These are phyloP conservation scores for Zaprionus ghesquierei DNA, from an alignment of 1,140 invertebrate genomes.

Conservation along the genomic window DNA sequence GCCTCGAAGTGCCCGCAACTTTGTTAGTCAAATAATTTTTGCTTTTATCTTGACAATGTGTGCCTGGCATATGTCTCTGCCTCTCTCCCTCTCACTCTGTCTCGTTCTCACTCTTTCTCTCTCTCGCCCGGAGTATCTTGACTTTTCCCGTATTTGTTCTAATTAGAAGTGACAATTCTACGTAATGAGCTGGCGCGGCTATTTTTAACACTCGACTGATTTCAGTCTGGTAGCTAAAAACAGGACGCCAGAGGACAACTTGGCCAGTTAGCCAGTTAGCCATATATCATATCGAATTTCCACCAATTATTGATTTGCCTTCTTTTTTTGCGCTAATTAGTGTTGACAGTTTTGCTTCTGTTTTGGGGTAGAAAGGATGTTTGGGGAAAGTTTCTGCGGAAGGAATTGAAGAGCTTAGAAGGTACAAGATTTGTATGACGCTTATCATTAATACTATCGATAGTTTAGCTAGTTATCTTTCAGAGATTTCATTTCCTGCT, in stretches of 20 bases:
- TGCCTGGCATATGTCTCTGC: constrained; percentile 5
- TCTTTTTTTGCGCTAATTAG: constrained; percentile 34
- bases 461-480: no score
- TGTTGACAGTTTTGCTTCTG: constrained; percentile 63
- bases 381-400: not conserved
- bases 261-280: not conserved
- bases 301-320: constrained; percentile 50
- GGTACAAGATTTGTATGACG: no score
- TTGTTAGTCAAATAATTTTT: constrained; percentile 58
- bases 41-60: constrained; percentile 71
- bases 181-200: constrained; percentile 68
- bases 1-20: constrained; percentile 41
- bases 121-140: not conserved
- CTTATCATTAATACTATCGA: no score
- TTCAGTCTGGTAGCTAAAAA: constrained; percentile 23
- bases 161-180: constrained; percentile 80
- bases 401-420: no score
- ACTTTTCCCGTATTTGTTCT: constrained; percentile 63
- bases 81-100: not conserved
- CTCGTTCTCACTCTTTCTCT: not conserved
- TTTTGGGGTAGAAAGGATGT: constrained; percentile 3
- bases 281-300: constrained; percentile 61
- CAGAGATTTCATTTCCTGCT: no score
- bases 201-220: constrained; percentile 59
- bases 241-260: not conserved